Conservation (phyloP, 2,113 vertebrate genomes). For the Carassius carassius region DNA sequence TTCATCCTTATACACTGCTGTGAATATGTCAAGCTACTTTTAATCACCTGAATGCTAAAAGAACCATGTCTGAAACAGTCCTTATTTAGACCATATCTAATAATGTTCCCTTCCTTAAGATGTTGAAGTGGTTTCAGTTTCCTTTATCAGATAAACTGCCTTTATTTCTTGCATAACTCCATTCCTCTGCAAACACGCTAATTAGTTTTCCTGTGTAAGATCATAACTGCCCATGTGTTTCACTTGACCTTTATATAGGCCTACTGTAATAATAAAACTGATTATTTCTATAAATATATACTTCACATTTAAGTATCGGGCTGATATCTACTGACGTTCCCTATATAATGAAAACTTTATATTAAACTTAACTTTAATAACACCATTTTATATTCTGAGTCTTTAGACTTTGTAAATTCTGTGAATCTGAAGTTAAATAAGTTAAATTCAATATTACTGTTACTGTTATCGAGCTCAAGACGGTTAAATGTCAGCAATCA, state of each 20-base stretch:
- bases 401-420: background rate
- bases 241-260: background rate
- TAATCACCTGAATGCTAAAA: background rate
- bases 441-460: background rate
- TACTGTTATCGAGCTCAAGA: background rate
- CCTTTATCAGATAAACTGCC: background rate
- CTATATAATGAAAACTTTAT: background rate
- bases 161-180: background rate
- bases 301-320: too few relatives aligned
- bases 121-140: background rate
- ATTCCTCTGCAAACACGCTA: background rate
- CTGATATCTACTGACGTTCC: background rate
- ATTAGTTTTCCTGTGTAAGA: background rate
- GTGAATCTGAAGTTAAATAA: background rate
- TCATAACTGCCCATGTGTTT: background rate
- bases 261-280: background rate
- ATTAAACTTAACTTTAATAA: background rate
- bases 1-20: conserved; percentile 31
- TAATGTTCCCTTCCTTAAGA: background rate
- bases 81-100: background rate
- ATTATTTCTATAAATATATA: background rate
- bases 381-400: background rate
- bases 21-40: conserved; percentile 23
- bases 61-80: background rate
- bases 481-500: background rate